These are phyloP conservation scores for Coregonus ussuriensis DNA, from an alignment of 2,797 vertebrate species.

Conservation along the genomic window DNA sequence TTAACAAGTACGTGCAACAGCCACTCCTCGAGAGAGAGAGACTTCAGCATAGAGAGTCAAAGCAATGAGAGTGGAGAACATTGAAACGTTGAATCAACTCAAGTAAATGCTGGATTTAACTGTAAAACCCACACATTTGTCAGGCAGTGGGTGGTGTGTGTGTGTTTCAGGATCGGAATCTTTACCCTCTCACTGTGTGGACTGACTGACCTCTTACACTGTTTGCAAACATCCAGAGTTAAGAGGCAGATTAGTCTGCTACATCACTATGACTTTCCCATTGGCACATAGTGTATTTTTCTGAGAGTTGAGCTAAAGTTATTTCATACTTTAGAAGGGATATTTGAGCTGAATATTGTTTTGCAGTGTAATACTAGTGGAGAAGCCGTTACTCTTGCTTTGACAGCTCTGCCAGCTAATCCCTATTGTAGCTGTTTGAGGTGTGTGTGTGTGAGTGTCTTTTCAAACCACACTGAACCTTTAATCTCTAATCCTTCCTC, in stretches of 20 bases:
- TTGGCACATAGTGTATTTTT: neutral
- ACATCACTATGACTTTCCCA: neutral
- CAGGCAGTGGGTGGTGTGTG: conserved; percentile 6
- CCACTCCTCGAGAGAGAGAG: conserved; percentile 9
- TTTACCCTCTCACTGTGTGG: conserved; percentile 20
- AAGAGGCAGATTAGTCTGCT: conserved; percentile 27
- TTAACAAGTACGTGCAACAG: conserved; percentile 61
- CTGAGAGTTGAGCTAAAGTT: neutral
- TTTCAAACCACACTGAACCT: conserved; percentile 73
- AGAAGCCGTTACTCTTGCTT: conserved; percentile 39
- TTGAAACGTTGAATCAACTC: conserved; percentile 28
- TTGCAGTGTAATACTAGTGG: neutral
- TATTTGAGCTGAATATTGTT: neutral
- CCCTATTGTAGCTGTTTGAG: conserved; percentile 40
- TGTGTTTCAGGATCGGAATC: conserved; percentile 1
- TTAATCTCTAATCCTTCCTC: conserved; percentile 64
- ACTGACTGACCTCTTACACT: conserved; percentile 41
- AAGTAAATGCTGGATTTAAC: conserved; percentile 37
- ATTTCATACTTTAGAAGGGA: neutral
- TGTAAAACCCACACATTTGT: conserved; percentile 38
- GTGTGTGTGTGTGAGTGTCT: conserved; percentile 32
- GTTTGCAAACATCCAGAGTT: conserved; percentile 56
- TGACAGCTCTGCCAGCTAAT: conserved; percentile 61
- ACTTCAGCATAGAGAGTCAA: neutral
- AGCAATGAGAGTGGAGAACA: neutral